Base-by-base conservation (phyloP, 2,797 vertebrate genomes). In the Syncerus caffer region DNA sequence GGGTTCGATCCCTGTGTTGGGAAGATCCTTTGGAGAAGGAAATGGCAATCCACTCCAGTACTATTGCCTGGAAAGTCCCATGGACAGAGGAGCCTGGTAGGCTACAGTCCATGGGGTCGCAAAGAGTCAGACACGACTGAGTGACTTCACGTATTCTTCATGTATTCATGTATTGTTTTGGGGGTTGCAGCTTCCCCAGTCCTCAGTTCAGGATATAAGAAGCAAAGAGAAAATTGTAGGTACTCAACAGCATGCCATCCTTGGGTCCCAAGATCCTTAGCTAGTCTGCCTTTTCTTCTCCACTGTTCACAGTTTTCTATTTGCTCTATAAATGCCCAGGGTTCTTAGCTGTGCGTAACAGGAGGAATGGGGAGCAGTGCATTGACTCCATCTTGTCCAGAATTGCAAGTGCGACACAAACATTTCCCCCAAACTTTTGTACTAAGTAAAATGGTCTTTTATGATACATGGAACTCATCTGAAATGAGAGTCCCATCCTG, bases 401-500 rank as follows among this genome's bases (percentile, higher is more conserved):
- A 89, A 6, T 8, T 16, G 21, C 53, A 55, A 7, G 19, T 10
- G 27, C 47, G 57, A 21, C 84, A 25, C 31, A 64, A 42, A 25
- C 57, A 19, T 4, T 85, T 19, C 31, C 16, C 9, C 23, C n/a
- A 89, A 74, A 85, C 23, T 51, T 84, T 85, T 42, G 10, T 16
- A 31, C 57, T 57, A 38, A 80, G 7, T 38, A 47, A 34, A 58
- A 53, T 1, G 25, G 6, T 38, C 64, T 78, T 84, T 79, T 60
- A 23, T 45, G 82, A 62, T 62, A 95, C 80, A 74, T 80, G 29
- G 88, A 94, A 95, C 97, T 76, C 84, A 57, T 74, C 96, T 93
- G 83, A 82, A 84, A 97, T 51, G 47, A 94, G 95, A 96, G 93
- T 90, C 92, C 51, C 91, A 51, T 74, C 82, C 80, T 91, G 86